Evolutionary conservation across 2,888 invertebrate species (phyloP), one percentile per base, ranked within the genome.

Genomic region (Tinea pellionella): DNA sequence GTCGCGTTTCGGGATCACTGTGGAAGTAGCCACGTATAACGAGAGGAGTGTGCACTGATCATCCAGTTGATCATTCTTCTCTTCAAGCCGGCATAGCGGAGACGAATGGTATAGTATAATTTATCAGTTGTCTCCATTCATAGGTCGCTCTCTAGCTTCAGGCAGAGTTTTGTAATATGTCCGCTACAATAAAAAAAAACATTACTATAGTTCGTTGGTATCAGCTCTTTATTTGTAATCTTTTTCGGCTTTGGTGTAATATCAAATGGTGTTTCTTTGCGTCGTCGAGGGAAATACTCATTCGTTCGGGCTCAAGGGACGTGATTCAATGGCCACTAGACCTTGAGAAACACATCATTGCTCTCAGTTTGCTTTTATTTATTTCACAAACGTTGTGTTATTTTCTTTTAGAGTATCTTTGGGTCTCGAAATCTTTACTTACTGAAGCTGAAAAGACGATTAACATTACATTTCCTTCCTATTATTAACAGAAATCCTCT

Each of bases 281-380:
- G 73, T 72, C 69, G 68, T 70, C 66, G 67, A 65, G 71, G 71
- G 74, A 73, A 73, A 72, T 75, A 65, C 72, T 72, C 74, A 75
- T 76, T 75, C 75, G 72, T 76, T 75, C 72, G 72, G 69, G 74
- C 75, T 69, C 76, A 61, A 63, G 76, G 74, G 80, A 76, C 73
- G 71, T 71, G 72, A 74, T 73, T 72, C 73, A 68, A 70, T 67
- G 69, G 66, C 67, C 67, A 68, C 67, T 65, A 68, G 69, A 68
- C 68, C 68, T 66, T 69, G 70, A 65, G 67, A 67, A 66, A 67
- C 68, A 69, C 71, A 71, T 75, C 75, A 74, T 74, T 73, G 73
- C 72, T 67, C 68, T 71, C 72, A 76, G 78, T 77, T 74, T 73
- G 73, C 73, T 68, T 73, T 75, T 77, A 80, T 79, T 78, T 77